These are phyloP conservation scores for Teleopsis dalmanni DNA, from an alignment of 1,140 invertebrate species.

Conservation along the genomic window DNA sequence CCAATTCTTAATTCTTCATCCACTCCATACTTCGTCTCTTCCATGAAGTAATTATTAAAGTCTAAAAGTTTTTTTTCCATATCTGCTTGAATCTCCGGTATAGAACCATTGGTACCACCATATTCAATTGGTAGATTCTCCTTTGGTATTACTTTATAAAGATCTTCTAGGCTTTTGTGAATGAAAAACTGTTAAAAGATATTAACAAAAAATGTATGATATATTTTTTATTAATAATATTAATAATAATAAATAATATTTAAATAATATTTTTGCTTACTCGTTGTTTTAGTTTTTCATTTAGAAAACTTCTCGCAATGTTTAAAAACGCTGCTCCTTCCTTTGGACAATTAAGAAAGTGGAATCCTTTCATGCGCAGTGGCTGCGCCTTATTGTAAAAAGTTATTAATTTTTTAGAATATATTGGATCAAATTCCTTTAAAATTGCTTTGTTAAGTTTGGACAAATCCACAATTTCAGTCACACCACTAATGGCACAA, in stretches of 20 bases:
- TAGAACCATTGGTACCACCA: slow-evolving; percentile 46
- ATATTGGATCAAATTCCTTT: slow-evolving; percentile 39
- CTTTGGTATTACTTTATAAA: slow-evolving; percentile 41
- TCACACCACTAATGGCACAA: slow-evolving; percentile 26
- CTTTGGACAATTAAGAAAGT: slow-evolving; percentile 46
- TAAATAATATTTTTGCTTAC: too few species aligned
- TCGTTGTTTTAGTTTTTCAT: slow-evolving; percentile 44
- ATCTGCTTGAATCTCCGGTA: slow-evolving; percentile 44
- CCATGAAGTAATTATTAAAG: slow-evolving; percentile 45
- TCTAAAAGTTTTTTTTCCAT: slow-evolving; percentile 47
- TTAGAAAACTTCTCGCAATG: slow-evolving; percentile 43
- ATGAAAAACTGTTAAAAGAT: slow-evolving; percentile 18
- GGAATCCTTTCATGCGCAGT: slow-evolving; percentile 44
- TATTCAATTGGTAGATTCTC: slow-evolving; percentile 48
- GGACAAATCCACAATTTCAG: slow-evolving; percentile 41
- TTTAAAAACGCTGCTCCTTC: slow-evolving; percentile 29
- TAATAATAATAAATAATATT: too few species aligned
- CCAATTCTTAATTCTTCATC: slow-evolving; percentile 51
- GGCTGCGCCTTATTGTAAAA: slow-evolving; percentile 44
- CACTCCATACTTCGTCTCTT: slow-evolving; percentile 48
- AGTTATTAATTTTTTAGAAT: slow-evolving; percentile 42
- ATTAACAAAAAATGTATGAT: not conserved
- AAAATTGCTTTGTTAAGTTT: slow-evolving; percentile 38
- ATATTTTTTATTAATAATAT: not conserved
- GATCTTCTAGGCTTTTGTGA: slow-evolving; percentile 17